These are phyloP conservation scores for Moxostoma hubbsi DNA, from an alignment of 2,797 vertebrate genomes.

Conservation along the genomic window DNA sequence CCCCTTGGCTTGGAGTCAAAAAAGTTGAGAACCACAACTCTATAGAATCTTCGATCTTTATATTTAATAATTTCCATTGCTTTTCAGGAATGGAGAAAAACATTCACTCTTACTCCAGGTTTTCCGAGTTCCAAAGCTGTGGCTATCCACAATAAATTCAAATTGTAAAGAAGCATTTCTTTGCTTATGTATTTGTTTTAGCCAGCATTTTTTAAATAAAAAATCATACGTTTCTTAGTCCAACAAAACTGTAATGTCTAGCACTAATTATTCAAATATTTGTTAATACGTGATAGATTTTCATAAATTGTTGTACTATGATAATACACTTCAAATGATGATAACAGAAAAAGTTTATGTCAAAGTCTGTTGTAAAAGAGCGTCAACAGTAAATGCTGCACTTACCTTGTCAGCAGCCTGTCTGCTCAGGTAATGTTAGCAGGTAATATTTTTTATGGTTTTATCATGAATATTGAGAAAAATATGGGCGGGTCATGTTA, in stretches of 20 bases:
- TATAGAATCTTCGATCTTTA: background rate
- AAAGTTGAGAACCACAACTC: too few species aligned
- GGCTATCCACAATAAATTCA: background rate
- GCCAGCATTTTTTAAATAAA: background rate
- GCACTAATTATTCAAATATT: too few species aligned
- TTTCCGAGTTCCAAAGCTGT: background rate
- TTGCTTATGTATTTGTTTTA: too few species aligned
- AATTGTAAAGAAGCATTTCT: background rate
- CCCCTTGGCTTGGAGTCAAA: too few species aligned
- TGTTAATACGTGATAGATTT: too few species aligned
- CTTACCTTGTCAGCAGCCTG: slow-evolving; percentile 28
- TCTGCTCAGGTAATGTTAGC: slow-evolving; percentile 17
- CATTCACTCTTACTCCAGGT: background rate
- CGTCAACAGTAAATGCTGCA: background rate
- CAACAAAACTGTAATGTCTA: background rate
- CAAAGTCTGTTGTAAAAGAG: background rate
- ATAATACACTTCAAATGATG: too few species aligned
- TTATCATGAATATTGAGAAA: slow-evolving; percentile 11
- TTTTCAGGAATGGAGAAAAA: background rate
- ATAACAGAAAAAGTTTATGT: too few species aligned
- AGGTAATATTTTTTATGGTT: background rate
- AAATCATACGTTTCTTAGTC: background rate
- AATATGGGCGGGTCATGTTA: background rate
- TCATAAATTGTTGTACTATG: too few species aligned
- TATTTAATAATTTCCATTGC: background rate